Evolutionary conservation across 2,888 invertebrate genomes (phyloP), one percentile per base, ranked within the genome.

Genomic region (Laothoe populi): DNA sequence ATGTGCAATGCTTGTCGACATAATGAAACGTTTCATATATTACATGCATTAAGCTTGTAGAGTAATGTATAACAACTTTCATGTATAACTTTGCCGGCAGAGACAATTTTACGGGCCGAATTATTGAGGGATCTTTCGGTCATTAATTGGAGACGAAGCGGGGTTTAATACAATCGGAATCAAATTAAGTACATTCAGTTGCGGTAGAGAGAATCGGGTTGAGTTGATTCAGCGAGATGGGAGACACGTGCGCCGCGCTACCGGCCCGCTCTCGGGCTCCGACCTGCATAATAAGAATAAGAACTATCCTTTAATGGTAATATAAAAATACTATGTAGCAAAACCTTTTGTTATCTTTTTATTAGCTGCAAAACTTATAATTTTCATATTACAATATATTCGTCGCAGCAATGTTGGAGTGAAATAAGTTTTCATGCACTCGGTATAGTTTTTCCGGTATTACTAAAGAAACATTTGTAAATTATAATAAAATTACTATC

Each of bases 121-220:
- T 83, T 82, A 78, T 78, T 71, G 75, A 78, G 74, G 82, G 78
- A 78, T 82, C 80, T 87, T 86, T 84, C 81, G 84, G 81, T 82
- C 85, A 88, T 90, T 90, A 90, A 86, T 83, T 82, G 84, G 78
- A 81, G 82, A 78, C 82, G 81, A 82, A 85, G 84, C 81, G 82
- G 82, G 86, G 84, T 86, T 88, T 85, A 89, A 89, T 88, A 90
- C 90, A 90, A 90, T 90, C 82, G 89, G 83, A 89, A 90, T 90
- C 87, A 84, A 91, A 92, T 91, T 90, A 89, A 90, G 87, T 88
- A 87, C 83, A 87, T 89, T 90, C 85, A 84, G 88, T 86, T 88
- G 90, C 86, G 88, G 88, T 73, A 70, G 79, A 77, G 83, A 78
- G 83, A 78, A 77, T 74, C 77, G 86, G 82, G 84, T 81, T 81